Percentiles rank a stretch among this genome's conserved stretches.
Evolutionary conservation across 2,113 vertebrate species (phyloP).

Genomic region (Crotalus viridis): DNA sequence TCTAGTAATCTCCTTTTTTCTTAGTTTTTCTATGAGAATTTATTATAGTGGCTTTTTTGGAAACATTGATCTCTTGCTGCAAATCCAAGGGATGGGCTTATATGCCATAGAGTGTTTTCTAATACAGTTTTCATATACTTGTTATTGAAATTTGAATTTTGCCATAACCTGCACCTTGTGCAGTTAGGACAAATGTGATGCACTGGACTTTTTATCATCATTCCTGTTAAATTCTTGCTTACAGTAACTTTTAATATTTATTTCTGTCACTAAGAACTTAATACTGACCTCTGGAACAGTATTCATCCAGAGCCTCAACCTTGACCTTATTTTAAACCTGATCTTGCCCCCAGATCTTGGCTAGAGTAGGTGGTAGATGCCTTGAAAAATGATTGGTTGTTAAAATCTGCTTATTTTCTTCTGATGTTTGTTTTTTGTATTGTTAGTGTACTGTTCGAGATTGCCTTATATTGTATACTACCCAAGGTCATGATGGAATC

Average conservation of each 20-base stretch:
- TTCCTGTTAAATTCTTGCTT: neutral
- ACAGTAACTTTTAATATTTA: neutral
- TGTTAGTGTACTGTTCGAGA: neutral
- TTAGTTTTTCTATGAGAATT: neutral
- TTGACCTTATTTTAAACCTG: neutral
- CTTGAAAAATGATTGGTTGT: neutral
- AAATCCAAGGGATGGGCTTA: neutral
- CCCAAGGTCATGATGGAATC: neutral
- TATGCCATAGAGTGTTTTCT: neutral
- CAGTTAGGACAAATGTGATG: slow-evolving; percentile 19
- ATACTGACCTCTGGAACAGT: neutral
- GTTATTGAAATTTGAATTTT: neutral
- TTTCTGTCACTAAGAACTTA: neutral
- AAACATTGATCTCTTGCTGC: neutral
- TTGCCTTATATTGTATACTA: neutral
- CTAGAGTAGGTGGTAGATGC: neutral
- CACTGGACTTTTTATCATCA: slow-evolving; percentile 50
- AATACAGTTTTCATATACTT: neutral
- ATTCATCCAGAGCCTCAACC: neutral
- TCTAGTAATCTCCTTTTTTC: neutral
- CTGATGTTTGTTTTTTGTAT: neutral
- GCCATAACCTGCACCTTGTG: neutral
- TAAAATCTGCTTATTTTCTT: neutral
- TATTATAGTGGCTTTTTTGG: neutral
- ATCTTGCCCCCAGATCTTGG: neutral